phyloP scores from a whole-genome alignment of 37 sponge, comb jelly and placozoan species.

The Amphimedon queenslandica region DNA sequence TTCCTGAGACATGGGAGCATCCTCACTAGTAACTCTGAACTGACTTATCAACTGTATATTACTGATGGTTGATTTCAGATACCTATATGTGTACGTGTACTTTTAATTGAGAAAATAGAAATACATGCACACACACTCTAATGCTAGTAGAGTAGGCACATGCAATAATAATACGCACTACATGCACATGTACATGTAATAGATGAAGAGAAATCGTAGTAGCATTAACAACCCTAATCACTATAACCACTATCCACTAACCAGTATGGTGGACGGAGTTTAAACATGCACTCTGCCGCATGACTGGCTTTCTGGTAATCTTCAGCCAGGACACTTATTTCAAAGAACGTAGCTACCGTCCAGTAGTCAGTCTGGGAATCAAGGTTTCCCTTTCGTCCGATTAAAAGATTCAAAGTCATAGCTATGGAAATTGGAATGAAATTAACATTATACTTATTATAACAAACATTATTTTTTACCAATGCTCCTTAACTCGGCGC shows the following conservation, averaged over 20 bases:
- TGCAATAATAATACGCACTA: too few species aligned
- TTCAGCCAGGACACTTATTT: conserved; percentile 72
- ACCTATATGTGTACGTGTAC: conserved; percentile 32
- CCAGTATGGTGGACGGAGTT: conserved; percentile 74
- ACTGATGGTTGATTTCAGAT: conserved; percentile 62
- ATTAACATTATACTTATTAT: neutral
- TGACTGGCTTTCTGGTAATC: conserved; percentile 62
- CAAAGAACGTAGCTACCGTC: conserved; percentile 84
- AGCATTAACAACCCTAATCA: too few species aligned
- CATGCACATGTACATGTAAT: too few species aligned
- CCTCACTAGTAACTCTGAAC: conserved; percentile 23
- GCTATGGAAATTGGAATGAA: conserved; percentile 25
- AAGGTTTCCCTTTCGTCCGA: conserved; percentile 78
- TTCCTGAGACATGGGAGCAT: conserved; percentile 12
- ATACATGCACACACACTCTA: too few species aligned
- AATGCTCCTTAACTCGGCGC: conserved; percentile 43
- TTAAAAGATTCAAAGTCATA: conserved; percentile 59
- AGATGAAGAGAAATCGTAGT: too few species aligned
- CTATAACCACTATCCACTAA: too few species aligned
- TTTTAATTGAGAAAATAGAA: too few species aligned
- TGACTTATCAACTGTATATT: conserved; percentile 69
- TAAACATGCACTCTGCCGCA: conserved; percentile 80
- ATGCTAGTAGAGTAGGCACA: too few species aligned
- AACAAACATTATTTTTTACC: conserved; percentile 24
- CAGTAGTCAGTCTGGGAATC: conserved; percentile 75